phyloP scores from a whole-genome alignment of 2,888 invertebrate genomes.

The Drosophila glabriapex region DNA sequence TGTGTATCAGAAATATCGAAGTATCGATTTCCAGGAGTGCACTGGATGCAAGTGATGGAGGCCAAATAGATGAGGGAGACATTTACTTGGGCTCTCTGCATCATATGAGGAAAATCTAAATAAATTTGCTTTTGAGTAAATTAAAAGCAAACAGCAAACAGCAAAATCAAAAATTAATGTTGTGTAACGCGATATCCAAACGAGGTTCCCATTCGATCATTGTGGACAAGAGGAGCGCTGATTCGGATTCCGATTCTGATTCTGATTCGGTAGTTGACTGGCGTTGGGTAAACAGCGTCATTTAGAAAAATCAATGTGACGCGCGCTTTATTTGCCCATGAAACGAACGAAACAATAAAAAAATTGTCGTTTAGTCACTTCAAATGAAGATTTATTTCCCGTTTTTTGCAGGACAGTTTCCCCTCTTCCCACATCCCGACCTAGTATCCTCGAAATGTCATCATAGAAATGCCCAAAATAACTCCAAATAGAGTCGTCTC shows the following conservation, averaged over 20 bases:
- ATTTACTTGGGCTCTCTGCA: conserved; percentile 38
- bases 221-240: conserved; percentile 36
- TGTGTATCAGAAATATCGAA: conserved; percentile 23
- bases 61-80: neutral
- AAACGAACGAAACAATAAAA: conserved; percentile 39
- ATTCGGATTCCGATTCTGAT: conserved; percentile 11
- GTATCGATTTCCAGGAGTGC: conserved; percentile 63
- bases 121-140: conserved; percentile 75
- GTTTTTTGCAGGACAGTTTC: conserved; percentile 11
- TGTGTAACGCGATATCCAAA: conserved; percentile 61
- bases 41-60: conserved; percentile 23
- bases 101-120: conserved; percentile 53
- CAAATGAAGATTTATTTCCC: conserved; percentile 50
- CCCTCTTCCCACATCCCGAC: neutral
- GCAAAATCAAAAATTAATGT: conserved; percentile 81
- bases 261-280: conserved; percentile 37
- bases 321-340: conserved; percentile 42
- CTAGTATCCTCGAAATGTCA: conserved; percentile 11
- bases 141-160: conserved; percentile 81
- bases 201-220: conserved; percentile 51
- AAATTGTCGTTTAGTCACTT: conserved; percentile 65
- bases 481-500: conserved; percentile 61
- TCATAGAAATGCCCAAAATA: conserved; percentile 47
- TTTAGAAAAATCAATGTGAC: conserved; percentile 66
- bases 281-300: conserved; percentile 50